Conservation (phyloP, 2,888 invertebrate genomes). For the Xestia c-nigrum region DNA sequence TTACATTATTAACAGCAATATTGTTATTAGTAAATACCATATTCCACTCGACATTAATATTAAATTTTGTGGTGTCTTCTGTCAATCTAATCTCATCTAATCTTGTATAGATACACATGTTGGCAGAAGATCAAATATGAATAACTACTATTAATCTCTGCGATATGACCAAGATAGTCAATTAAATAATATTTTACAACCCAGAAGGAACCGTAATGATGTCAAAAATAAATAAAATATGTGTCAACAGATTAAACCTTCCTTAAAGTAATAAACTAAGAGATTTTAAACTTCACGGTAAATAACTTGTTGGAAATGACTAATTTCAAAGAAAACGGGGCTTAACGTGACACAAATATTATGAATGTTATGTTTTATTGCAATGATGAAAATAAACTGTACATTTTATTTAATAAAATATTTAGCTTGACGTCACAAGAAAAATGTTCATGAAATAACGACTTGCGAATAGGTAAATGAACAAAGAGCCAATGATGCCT, state of each 20-base stretch:
- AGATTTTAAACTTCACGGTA: conserved; percentile 46
- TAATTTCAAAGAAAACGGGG: conserved; percentile 20
- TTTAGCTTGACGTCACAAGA: too few species aligned
- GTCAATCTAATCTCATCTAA: conserved; percentile 63
- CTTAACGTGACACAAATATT: conserved; percentile 14
- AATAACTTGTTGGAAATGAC: conserved; percentile 40
- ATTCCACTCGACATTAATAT: conserved; percentile 55
- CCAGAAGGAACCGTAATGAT: conserved; percentile 55
- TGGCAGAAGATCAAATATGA: conserved; percentile 67
- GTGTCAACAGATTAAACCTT: conserved; percentile 38
- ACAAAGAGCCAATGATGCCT: not conserved
- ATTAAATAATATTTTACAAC: conserved; percentile 62
- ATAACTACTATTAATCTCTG: conserved; percentile 60
- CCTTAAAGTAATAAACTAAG: conserved; percentile 39
- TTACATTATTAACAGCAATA: conserved; percentile 43
- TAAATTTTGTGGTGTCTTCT: conserved; percentile 46
- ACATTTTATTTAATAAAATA: not conserved
- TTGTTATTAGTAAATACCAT: conserved; percentile 29
- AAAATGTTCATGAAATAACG: not conserved
- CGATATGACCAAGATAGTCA: conserved; percentile 65
- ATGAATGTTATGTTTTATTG: conserved; percentile 11
- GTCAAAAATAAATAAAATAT: conserved; percentile 61
- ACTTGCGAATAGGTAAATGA: not conserved
- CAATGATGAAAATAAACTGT: not conserved
- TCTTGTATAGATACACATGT: conserved; percentile 59